Evolutionary conservation across 2,888 invertebrate genomes (phyloP), one percentile per base, ranked within the genome.

Genomic region (Drosophila neutralis): DNA sequence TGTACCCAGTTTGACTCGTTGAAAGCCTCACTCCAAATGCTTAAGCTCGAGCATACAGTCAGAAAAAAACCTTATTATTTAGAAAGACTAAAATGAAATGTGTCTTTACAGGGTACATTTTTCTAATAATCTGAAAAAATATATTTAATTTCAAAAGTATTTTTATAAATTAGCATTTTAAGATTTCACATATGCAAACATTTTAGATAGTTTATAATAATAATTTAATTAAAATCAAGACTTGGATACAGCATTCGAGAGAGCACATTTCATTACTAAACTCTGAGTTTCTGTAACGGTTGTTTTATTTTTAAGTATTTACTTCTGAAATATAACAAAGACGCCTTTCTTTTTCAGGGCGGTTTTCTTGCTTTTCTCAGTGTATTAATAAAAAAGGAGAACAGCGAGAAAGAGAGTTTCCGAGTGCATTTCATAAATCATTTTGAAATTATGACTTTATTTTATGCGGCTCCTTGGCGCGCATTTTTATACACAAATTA

Each of bases 371-470:
- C 15, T 45, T 45, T 4, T 1, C 45, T 24, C 1, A 45, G 45
- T 45, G 13, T n/a, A 56, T 29, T 6, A 38, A 29, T 38, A 29
- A 51, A 42, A 42, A 36, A 45, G 75, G 29, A 56, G 62, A 68
- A 76, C 61, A 38, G 18, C 36, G 7, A 56, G 15, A 33, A 69
- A 52, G 56, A 66, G 77, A 66, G 65, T 75, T 64, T 69, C 49
- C 42, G 59, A 78, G 71, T 61, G 66, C 69, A 84, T 78, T 87
- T 89, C 81, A 89, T 87, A 87, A 87, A 87, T 87, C 87, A 89
- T 87, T 78, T 78, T 71, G 48, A 87, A 87, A 89, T 87, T 89
- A 87, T 87, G 87, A 87, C 87, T 87, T 82, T 89, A 84, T 87
- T 89, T 83, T 81, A 81, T 78, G 69, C 67, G 73, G 45, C 78